A percentile compares a stretch with the other conserved stretches of the same genome.
Evolutionary conservation across 2,113 vertebrate species (phyloP).

Genomic region (Brachionichthys hirsutus): DNA sequence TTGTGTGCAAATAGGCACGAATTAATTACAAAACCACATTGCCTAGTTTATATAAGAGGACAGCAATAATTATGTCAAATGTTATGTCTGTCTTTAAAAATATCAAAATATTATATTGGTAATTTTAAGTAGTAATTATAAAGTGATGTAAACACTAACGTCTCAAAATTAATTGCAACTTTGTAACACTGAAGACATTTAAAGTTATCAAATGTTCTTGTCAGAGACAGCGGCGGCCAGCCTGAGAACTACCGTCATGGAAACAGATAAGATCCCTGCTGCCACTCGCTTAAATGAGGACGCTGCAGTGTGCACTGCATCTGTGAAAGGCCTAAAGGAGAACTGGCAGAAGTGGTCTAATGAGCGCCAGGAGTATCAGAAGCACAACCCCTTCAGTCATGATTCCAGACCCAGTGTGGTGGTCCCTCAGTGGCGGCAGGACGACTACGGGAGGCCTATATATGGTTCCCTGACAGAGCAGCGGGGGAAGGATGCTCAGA

Average conservation of each 20-base stretch:
- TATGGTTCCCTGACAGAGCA: constrained; percentile 84
- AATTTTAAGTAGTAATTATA: neutral
- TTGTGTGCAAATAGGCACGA: neutral
- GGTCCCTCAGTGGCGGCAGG: constrained; percentile 50
- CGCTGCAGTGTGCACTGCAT: constrained; percentile 39
- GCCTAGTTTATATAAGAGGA: neutral
- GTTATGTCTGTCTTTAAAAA: neutral
- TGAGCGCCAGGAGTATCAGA: constrained; percentile 82
- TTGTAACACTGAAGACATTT: neutral
- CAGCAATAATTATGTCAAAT: neutral
- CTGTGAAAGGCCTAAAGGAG: constrained; percentile 80
- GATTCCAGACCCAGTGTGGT: constrained; percentile 33
- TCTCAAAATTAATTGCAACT: neutral
- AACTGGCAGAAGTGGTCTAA: constrained; percentile 88
- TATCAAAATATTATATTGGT: neutral
- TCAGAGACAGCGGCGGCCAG: constrained; percentile 28
- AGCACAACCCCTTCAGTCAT: constrained; percentile 84
- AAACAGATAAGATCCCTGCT: constrained; percentile 23
- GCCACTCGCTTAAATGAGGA: constrained; percentile 15
- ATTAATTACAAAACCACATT: neutral
- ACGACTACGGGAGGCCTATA: constrained; percentile 82
- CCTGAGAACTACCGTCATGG: constrained; percentile 37
- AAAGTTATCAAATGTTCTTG: neutral
- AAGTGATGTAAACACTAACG: too few relatives aligned
- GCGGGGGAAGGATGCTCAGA: constrained; percentile 84